Conservation (phyloP, 1,140 invertebrate species). For the Drosophila neocordata region DNA sequence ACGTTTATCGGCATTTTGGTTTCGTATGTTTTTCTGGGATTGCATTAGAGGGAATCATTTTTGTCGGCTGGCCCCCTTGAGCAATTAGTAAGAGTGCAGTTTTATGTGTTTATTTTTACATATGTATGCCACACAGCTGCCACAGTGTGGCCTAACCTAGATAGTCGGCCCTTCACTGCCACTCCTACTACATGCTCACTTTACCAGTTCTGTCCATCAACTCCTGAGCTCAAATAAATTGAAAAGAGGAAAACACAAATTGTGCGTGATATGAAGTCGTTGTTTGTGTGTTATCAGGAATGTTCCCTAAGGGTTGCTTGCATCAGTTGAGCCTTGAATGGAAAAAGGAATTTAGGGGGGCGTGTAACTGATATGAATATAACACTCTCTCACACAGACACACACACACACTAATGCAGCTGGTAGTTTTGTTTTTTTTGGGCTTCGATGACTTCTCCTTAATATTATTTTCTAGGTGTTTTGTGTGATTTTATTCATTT, state of each 20-base stretch:
- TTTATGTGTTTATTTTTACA: conserved; percentile 80
- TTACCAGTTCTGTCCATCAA: conserved; percentile 19
- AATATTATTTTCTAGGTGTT: conserved; percentile 30
- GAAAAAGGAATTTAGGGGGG: conserved; percentile 30
- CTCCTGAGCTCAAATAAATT: background rate
- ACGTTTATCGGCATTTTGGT: conserved; percentile 64
- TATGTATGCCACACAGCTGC: conserved; percentile 55
- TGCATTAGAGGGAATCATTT: conserved; percentile 28
- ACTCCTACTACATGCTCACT: conserved; percentile 46
- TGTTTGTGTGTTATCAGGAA: conserved; percentile 60
- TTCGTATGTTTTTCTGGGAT: conserved; percentile 47
- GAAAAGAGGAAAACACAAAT: conserved; percentile 53
- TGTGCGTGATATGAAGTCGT: conserved; percentile 73
- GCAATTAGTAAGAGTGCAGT: conserved; percentile 79
- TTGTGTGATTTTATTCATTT: conserved; percentile 68
- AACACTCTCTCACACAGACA: background rate
- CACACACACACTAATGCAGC: background rate
- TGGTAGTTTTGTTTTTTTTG: conserved; percentile 1
- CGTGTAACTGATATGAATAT: conserved; percentile 54
- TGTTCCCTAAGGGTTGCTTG: conserved; percentile 65
- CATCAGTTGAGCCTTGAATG: conserved; percentile 43
- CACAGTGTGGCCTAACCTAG: conserved; percentile 71
- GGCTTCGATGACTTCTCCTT: conserved; percentile 14
- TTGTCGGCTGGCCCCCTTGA: conserved; percentile 40
- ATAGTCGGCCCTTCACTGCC: conserved; percentile 36